Base-by-base conservation (phyloP, 1,140 invertebrate species). In the Lordiphosa collinella region DNA sequence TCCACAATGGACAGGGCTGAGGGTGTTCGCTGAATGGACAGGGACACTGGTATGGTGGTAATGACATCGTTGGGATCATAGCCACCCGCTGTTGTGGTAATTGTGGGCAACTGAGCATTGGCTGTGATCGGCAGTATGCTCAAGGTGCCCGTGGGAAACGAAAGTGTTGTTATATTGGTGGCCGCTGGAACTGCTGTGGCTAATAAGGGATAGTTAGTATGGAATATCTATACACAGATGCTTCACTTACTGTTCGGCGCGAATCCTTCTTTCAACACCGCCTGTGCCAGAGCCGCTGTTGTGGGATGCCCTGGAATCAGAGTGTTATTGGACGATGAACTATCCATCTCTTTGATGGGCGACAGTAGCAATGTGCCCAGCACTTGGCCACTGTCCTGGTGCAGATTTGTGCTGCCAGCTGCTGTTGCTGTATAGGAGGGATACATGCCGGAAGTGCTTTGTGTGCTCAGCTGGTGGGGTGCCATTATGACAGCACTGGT, bases 331-430 rank as follows among this genome's bases (percentile, higher is more conserved):
- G 92, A 92, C 9, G 92, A 93, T 22, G 91, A 90, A 32, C 93
- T 92, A 63, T 96, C 94, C 66, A 92, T 89, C 89, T 94, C 94
- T 88, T 94, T 91, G 54, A 96, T 96, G 1, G 94, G 94, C 2
- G 94, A 95, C 13, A 96, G 88, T 1, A 95, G 92, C 11, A 95
- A 73, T 3, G 91, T 94, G 73, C 94, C 93, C 2, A 94, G 91
- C 0, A 95, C 92, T 1, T 94, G 93, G n/a, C 93, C 89, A 60
- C 78, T 73, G 55, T 78, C 78, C 72, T 84, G 78, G 67, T 93
- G 93, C 35, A 91, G 36, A 61, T 75, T 89, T 35, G 54, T 66
- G 62, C 66, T 92, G 91, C 59, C 91, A 91, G 70, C 56, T 91
- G 92, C 63, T 91, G 90, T 63, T 65, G 73, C 31, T 93, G 91